Evolutionary conservation across 2,888 invertebrate genomes (phyloP).

Genomic region (Agrilus cyanescens): DNA sequence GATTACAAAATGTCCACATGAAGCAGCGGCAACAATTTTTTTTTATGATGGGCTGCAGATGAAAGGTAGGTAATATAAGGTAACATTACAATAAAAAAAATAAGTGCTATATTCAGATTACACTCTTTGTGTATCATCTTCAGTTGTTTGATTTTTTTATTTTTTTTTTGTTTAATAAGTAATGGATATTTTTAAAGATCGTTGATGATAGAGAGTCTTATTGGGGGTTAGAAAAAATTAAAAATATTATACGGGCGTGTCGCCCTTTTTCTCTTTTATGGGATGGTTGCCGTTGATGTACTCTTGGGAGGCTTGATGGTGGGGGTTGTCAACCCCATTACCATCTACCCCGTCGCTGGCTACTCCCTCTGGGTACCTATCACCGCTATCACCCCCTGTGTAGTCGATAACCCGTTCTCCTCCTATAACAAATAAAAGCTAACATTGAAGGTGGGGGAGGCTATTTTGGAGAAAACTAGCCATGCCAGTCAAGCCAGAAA

Average conservation of each 20-base stretch:
- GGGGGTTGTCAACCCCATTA: constrained; percentile 38
- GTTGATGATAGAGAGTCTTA: too few species aligned
- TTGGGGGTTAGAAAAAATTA: too few species aligned
- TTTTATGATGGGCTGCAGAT: too few species aligned
- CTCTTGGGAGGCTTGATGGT: constrained; percentile 43
- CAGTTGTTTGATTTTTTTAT: too few species aligned
- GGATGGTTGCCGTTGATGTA: constrained; percentile 45
- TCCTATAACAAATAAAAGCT: constrained; percentile 34
- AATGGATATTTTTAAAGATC: too few species aligned
- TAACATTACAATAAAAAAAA: too few species aligned
- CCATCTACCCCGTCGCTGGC: constrained; percentile 16
- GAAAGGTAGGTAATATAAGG: too few species aligned
- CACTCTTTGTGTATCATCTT: too few species aligned
- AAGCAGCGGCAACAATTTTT: too few species aligned
- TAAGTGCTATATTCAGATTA: too few species aligned
- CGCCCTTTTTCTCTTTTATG: constrained; percentile 43
- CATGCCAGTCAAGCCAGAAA: neutral
- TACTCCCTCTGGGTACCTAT: constrained; percentile 16
- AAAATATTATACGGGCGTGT: constrained; percentile 43
- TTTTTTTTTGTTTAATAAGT: too few species aligned
- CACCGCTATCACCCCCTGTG: constrained; percentile 22
- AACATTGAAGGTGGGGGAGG: constrained; percentile 11
- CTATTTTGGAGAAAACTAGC: neutral
- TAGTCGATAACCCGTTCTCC: constrained; percentile 38
- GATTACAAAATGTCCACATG: too few species aligned